Evolutionary conservation across 2,888 invertebrate genomes (phyloP).

Genomic region (Nephrocerus scutellatus): DNA sequence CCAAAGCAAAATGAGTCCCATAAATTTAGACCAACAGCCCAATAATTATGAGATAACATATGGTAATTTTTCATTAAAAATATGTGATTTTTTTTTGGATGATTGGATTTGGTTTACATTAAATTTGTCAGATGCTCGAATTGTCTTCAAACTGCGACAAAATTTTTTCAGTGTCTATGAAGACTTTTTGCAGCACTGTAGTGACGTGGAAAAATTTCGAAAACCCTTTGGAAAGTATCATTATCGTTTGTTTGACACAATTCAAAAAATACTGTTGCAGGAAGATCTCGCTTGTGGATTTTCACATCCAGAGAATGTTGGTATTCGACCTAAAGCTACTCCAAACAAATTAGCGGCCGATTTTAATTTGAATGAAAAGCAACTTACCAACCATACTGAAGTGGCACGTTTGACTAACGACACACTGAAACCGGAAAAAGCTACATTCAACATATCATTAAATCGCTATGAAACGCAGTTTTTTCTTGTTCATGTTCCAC

Average conservation of each 20-base stretch:
- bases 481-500: constrained; percentile 22
- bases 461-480: constrained; percentile 22
- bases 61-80: constrained; percentile 2
- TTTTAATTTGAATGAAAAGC: constrained; percentile 12
- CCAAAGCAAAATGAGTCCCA: constrained; percentile 19
- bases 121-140: constrained; percentile 58
- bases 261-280: constrained; percentile 26
- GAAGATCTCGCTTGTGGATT: constrained; percentile 29
- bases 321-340: constrained; percentile 33
- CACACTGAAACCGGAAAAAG: constrained; percentile 1
- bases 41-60: neutral
- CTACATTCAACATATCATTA: neutral
- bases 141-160: constrained; percentile 62
- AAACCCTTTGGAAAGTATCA: too few relatives aligned
- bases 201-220: constrained; percentile 27
- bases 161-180: constrained; percentile 53
- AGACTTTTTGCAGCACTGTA: constrained; percentile 29
- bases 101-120: constrained; percentile 68
- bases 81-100: constrained; percentile 50
- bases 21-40: constrained; percentile 7
- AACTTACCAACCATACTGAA: neutral
- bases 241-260: constrained; percentile 25
- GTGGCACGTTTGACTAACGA: too few relatives aligned
- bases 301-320: constrained; percentile 27
- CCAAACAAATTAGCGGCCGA: constrained; percentile 26